These are phyloP conservation scores for Pristiophorus japonicus DNA, from an alignment of 2,113 vertebrate species.

Conservation along the genomic window DNA sequence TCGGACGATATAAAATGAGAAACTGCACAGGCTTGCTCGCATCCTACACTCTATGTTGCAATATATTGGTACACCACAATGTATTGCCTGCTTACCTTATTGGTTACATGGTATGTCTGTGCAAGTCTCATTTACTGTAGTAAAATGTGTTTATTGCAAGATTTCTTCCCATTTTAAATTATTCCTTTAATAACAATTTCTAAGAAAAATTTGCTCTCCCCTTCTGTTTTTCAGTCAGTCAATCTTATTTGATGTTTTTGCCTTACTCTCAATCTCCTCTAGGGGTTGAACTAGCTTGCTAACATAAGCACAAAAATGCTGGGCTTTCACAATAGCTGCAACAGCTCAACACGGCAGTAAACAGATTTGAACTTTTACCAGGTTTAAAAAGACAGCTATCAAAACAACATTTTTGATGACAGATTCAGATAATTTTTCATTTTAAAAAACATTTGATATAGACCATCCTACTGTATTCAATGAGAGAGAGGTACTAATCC, in stretches of 20 bases:
- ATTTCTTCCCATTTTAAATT: neutral
- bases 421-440: neutral
- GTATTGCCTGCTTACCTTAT: neutral
- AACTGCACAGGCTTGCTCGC: neutral
- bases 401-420: neutral
- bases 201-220: neutral
- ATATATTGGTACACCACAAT: neutral
- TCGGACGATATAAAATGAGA: neutral
- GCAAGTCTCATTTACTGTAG: neutral
- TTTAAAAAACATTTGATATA: no score
- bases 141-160: neutral
- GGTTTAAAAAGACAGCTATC: neutral
- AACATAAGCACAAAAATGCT: neutral
- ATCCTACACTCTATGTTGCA: neutral
- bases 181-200: neutral
- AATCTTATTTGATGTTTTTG: neutral
- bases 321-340: neutral
- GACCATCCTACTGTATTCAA: neutral
- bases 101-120: neutral
- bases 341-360: neutral
- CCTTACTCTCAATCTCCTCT: neutral
- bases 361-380: neutral
- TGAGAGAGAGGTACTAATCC: neutral
- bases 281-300: neutral
- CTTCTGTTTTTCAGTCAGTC: neutral